These are phyloP conservation scores for Micronycteris hirsuta DNA, from an alignment of 2,113 vertebrate genomes.

Conservation along the genomic window DNA sequence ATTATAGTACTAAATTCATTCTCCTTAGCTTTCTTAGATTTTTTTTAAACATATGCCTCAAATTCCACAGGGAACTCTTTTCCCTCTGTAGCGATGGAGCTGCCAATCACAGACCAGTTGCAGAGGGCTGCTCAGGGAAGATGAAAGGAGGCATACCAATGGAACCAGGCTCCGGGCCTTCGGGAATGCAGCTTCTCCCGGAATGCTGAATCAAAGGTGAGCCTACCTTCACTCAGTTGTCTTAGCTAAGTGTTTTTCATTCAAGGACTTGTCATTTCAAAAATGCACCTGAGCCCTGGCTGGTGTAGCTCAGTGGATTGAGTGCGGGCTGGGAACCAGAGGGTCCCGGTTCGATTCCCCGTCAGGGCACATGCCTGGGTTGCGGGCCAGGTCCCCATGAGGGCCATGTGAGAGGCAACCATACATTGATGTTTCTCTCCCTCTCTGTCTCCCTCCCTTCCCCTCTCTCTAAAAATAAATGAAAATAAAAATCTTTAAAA, in stretches of 20 bases:
- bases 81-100: neutral
- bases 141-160: neutral
- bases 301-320: too few relatives aligned
- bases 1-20: neutral
- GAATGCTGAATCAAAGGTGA: neutral
- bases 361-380: too few relatives aligned
- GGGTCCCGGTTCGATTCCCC: too few relatives aligned
- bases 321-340: too few relatives aligned
- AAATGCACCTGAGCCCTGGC: neutral
- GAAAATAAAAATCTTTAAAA: too few relatives aligned
- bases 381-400: too few relatives aligned
- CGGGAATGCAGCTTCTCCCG: neutral
- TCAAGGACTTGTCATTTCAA: neutral
- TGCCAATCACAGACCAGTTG: conserved; percentile 1
- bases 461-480: too few relatives aligned
- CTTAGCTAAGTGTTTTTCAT: neutral
- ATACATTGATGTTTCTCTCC: too few relatives aligned
- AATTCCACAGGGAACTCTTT: neutral
- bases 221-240: neutral
- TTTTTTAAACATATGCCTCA: neutral
- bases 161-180: neutral
- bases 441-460: too few relatives aligned
- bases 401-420: too few relatives aligned
- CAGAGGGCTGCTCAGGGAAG: neutral
- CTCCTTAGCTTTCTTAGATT: neutral